Conservation (phyloP, 2,888 invertebrate genomes). For the Microdon myrmicae region DNA sequence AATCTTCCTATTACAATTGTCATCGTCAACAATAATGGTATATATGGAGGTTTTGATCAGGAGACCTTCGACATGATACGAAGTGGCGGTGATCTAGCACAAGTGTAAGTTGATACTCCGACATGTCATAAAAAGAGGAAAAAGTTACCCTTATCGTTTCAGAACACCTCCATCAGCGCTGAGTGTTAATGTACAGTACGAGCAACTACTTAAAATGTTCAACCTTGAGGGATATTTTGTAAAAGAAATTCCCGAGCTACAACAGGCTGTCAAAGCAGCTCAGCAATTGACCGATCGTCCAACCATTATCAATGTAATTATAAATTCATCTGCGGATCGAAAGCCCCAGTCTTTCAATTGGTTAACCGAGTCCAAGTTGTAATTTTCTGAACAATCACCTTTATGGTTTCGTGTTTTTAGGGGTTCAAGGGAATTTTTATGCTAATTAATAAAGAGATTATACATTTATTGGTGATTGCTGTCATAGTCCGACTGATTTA, state of each 20-base stretch:
- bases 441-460: too few species aligned
- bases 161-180: conserved; percentile 89
- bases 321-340: conserved; percentile 86
- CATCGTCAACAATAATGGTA: conserved; percentile 95
- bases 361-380: conserved; percentile 92
- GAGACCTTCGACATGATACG: conserved; percentile 79
- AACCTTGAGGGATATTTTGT: conserved; percentile 84
- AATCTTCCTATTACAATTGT: conserved; percentile 89
- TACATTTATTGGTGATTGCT: too few species aligned
- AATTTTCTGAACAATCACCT: conserved; percentile 61
- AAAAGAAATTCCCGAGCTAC: conserved; percentile 79
- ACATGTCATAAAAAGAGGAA: conserved; percentile 3
- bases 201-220: conserved; percentile 89
- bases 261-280: conserved; percentile 75
- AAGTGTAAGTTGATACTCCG: conserved; percentile 72
- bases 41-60: conserved; percentile 86
- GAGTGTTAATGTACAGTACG: conserved; percentile 83
- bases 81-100: conserved; percentile 75
- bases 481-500: too few species aligned
- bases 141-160: too few species aligned
- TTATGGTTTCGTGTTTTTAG: too few species aligned
- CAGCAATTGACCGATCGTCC: conserved; percentile 79
- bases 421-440: too few species aligned
- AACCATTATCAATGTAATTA: conserved; percentile 89
- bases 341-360: conserved; percentile 92